Evolutionary conservation across 2,797 vertebrate species (phyloP).

Genomic region (Hyperoplus immaculatus): DNA sequence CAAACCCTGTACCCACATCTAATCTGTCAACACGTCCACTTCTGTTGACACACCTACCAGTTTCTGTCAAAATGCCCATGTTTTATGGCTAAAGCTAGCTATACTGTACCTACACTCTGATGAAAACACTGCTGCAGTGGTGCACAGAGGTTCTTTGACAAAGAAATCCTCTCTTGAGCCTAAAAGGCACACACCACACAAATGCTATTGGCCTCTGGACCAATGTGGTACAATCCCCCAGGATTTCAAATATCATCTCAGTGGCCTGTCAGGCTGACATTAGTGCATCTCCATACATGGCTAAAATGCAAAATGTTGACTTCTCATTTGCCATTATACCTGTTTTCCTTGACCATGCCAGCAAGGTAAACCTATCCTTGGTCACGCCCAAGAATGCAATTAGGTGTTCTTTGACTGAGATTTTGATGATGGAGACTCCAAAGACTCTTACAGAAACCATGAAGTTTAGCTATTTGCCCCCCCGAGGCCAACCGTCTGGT

Average conservation of each 20-base stretch:
- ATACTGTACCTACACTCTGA: neutral
- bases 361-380: conserved; percentile 20
- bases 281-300: conserved; percentile 4
- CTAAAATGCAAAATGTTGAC: conserved; percentile 16
- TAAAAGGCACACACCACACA: neutral
- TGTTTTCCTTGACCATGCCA: conserved; percentile 15
- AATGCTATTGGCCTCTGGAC: neutral
- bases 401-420: conserved; percentile 36
- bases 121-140: neutral
- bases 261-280: conserved; percentile 1
- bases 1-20: conserved; percentile 43
- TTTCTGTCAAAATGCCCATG: conserved; percentile 37
- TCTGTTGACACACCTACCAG: conserved; percentile 41
- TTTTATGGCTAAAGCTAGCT: conserved; percentile 24
- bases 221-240: conserved; percentile 1
- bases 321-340: conserved; percentile 18
- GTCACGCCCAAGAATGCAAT: conserved; percentile 39
- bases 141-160: conserved; percentile 8
- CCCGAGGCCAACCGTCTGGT: conserved; percentile 39
- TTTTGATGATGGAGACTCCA: conserved; percentile 35
- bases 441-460: conserved; percentile 39
- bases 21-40: conserved; percentile 46
- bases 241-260: conserved; percentile 9
- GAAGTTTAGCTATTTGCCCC: conserved; percentile 22
- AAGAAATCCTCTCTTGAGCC: neutral